Evolutionary conservation across 2,113 vertebrate species (phyloP).

Genomic region (Mormoops blainvillei): DNA sequence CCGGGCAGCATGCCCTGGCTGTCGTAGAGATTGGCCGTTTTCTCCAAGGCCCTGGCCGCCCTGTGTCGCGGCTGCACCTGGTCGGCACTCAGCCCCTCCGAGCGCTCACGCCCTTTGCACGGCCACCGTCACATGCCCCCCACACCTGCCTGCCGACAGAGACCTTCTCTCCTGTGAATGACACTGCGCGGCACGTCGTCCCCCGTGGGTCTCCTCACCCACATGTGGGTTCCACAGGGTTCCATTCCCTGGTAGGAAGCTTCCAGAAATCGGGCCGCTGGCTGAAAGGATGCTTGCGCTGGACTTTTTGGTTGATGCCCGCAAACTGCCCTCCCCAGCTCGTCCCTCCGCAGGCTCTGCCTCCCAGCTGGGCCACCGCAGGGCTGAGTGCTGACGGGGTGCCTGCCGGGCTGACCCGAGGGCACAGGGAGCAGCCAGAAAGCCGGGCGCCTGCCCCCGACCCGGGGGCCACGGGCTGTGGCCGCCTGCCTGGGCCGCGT

Average conservation of each 20-base stretch:
- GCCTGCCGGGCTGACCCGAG: neutral
- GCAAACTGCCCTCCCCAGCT: fast-evolving
- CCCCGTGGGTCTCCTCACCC: fast-evolving
- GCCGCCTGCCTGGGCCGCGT: neutral
- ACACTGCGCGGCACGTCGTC: fast-evolving
- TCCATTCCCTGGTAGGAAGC: fast-evolving
- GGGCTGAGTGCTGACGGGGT: neutral
- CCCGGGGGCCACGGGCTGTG: neutral
- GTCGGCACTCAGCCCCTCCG: fast-evolving
- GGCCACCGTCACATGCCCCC: fast-evolving
- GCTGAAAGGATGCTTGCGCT: fast-evolving
- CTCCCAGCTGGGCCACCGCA: neutral
- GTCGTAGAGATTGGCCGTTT: neutral
- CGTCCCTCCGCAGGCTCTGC: fast-evolving
- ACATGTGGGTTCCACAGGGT: fast-evolving
- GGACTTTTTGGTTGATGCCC: fast-evolving
- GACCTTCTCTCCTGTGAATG: fast-evolving
- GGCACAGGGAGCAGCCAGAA: fast-evolving
- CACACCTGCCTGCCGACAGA: fast-evolving
- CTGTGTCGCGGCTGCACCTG: fast-evolving
- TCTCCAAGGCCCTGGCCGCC: neutral
- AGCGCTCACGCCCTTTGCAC: neutral
- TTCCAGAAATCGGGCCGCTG: fast-evolving
- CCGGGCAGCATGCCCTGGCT: neutral
- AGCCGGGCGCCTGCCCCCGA: fast-evolving